Evolutionary conservation across 2,113 vertebrate species (phyloP).

Genomic region (Euleptes europaea): DNA sequence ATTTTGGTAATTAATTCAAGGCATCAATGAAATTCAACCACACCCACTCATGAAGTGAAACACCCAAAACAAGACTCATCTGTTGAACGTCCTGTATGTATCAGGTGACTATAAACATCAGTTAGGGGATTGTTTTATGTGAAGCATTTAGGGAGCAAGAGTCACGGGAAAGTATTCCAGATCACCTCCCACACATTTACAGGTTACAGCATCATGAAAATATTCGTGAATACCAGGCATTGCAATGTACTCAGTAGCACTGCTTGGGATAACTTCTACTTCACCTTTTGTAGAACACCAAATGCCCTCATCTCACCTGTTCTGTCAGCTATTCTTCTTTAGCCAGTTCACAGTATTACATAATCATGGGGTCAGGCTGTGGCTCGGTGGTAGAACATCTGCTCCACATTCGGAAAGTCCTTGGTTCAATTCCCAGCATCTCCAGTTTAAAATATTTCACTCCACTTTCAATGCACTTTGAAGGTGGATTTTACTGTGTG

Average conservation of each 20-base stretch:
- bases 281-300: slow-evolving; percentile 16
- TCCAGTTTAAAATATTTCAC: too few relatives aligned
- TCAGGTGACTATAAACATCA: not conserved
- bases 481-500: too few relatives aligned
- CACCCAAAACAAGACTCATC: not conserved
- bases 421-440: too few relatives aligned
- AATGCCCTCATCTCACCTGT: not conserved
- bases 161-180: not conserved
- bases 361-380: not conserved
- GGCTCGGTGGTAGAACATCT: too few relatives aligned
- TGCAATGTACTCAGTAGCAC: slow-evolving; percentile 13
- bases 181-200: slow-evolving; percentile 13
- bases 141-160: not conserved
- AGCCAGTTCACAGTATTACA: not conserved
- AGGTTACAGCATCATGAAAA: not conserved
- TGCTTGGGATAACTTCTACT: slow-evolving; percentile 10
- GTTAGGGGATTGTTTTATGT: not conserved
- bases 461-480: too few relatives aligned
- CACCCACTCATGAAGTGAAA: not conserved
- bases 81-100: not conserved
- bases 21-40: not conserved
- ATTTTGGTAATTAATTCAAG: not conserved
- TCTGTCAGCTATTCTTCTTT: slow-evolving; percentile 39
- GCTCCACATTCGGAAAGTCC: too few relatives aligned
- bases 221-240: slow-evolving; percentile 11